phyloP scores from a whole-genome alignment of 2,888 invertebrate species.

The Bibio marci region DNA sequence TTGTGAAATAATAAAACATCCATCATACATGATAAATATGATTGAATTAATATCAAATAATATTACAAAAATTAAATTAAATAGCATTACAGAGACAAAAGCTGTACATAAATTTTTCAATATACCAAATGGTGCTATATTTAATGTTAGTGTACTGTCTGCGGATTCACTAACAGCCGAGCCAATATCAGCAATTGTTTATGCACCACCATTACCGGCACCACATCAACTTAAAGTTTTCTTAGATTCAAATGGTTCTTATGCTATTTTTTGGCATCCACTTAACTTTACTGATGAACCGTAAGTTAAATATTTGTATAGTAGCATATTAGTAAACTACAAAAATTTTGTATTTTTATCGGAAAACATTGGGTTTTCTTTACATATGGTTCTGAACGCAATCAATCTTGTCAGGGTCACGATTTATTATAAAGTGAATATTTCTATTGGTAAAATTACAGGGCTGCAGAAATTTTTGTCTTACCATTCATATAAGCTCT shows the following conservation, averaged over 20 bases:
- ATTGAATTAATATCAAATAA: constrained; percentile 31
- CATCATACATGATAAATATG: constrained; percentile 30
- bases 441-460: too few species aligned
- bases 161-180: constrained; percentile 22
- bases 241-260: constrained; percentile 40
- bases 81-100: constrained; percentile 32
- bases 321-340: too few species aligned
- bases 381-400: too few species aligned
- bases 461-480: too few species aligned
- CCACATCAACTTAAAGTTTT: constrained; percentile 46
- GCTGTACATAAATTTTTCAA: constrained; percentile 34
- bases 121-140: constrained; percentile 36
- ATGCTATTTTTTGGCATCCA: constrained; percentile 48
- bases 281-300: constrained; percentile 13
- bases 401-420: too few species aligned
- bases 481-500: too few species aligned
- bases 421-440: too few species aligned
- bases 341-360: too few species aligned
- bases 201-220: constrained; percentile 38
- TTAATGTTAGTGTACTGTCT: constrained; percentile 30
- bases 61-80: constrained; percentile 30
- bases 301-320: constrained; percentile 13
- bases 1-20: constrained; percentile 32
- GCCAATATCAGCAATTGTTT: constrained; percentile 30
- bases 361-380: too few species aligned